Evolutionary conservation across 2,113 vertebrate genomes (phyloP).

Genomic region (Aspidoscelis tigris): DNA sequence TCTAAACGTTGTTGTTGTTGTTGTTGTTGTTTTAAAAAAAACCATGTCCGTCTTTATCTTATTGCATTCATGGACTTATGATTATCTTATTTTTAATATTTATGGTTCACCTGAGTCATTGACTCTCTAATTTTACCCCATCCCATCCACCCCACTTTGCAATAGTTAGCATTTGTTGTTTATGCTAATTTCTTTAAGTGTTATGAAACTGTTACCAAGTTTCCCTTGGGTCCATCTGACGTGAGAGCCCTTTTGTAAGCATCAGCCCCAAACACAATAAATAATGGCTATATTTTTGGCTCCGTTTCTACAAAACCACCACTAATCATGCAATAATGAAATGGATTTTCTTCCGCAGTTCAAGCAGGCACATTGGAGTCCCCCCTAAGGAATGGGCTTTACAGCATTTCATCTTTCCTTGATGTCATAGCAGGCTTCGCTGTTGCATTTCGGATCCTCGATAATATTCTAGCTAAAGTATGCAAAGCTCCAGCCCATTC

Average conservation of each 20-base stretch:
- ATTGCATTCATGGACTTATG: not conserved
- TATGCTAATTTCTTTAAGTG: not conserved
- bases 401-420: not conserved
- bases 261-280: not conserved
- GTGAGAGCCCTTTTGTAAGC: not conserved
- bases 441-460: not conserved
- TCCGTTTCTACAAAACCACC: not conserved
- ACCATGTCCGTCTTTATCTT: too few species aligned
- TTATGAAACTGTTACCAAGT: not conserved
- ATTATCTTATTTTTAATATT: not conserved
- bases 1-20: too few species aligned
- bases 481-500: not conserved
- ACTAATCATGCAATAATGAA: not conserved
- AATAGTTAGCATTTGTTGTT: not conserved
- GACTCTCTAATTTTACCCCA: not conserved
- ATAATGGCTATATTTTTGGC: not conserved
- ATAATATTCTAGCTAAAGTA: not conserved
- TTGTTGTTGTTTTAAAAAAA: too few species aligned
- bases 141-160: not conserved
- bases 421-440: not conserved
- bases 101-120: not conserved
- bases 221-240: not conserved
- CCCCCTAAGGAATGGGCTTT: not conserved
- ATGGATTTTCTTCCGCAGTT: not conserved
- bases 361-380: not conserved